Conservation (phyloP, 2,797 vertebrate genomes). For the Sebastolobus altivelis region DNA sequence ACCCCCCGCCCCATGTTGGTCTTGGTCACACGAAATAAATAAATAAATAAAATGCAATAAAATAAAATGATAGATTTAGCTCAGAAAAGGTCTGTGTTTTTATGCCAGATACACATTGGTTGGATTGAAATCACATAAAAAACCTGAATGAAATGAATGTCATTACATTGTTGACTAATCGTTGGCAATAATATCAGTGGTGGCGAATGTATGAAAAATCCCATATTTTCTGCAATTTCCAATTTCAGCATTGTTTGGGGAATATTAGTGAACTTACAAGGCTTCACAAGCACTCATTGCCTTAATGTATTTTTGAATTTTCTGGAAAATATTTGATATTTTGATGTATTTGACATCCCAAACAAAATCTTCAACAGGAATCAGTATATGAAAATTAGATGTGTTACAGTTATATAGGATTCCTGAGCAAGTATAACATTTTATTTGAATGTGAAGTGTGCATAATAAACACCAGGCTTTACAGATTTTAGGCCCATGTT, state of each 20-base stretch:
- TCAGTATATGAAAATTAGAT: not conserved
- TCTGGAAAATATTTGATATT: not conserved
- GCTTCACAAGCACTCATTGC: not conserved
- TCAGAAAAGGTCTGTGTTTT: not conserved
- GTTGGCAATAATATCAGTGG: not conserved
- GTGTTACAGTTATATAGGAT: not conserved
- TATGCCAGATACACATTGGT: too few relatives aligned
- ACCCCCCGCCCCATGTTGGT: too few relatives aligned
- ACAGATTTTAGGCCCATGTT: too few relatives aligned
- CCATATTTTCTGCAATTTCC: not conserved
- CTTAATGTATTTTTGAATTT: not conserved
- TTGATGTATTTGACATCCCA: not conserved
- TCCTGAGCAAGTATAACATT: not conserved
- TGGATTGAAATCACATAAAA: not conserved
- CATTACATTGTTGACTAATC: not conserved
- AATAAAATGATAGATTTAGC: too few relatives aligned
- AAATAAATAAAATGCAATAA: too few relatives aligned
- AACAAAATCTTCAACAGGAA: not conserved
- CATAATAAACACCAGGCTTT: not conserved
- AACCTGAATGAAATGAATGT: too few relatives aligned
- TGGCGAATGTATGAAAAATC: not conserved
- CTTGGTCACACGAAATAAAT: too few relatives aligned
- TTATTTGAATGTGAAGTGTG: not conserved
- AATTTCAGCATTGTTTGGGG: not conserved
- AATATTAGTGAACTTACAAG: not conserved